phyloP scores from a whole-genome alignment of 2,888 invertebrate genomes.

The Pristionchus entomophagus region DNA sequence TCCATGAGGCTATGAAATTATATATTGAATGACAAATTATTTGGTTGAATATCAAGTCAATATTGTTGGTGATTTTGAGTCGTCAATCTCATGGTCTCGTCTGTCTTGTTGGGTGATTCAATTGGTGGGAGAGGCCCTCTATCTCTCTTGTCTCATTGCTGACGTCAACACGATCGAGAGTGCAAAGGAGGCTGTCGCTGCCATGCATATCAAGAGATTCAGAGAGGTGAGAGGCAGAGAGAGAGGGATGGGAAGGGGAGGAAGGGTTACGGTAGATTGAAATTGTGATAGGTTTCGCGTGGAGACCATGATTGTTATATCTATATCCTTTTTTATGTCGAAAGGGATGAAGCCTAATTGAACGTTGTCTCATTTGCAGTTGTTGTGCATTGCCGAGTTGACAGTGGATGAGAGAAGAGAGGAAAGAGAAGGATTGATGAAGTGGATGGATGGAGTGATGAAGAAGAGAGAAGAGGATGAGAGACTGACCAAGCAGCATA shows the following conservation, averaged over 20 bases:
- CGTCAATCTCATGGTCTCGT: neutral
- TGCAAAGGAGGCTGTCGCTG: slow-evolving; percentile 31
- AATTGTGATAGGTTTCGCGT: too few relatives aligned
- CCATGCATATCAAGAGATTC: slow-evolving; percentile 26
- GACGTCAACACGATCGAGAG: slow-evolving; percentile 19
- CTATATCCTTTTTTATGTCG: too few relatives aligned
- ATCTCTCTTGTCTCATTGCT: slow-evolving; percentile 33
- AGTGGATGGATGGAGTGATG: slow-evolving; percentile 34
- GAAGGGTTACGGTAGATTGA: too few relatives aligned
- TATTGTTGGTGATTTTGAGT: neutral
- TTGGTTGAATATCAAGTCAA: too few relatives aligned
- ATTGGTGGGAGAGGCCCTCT: slow-evolving; percentile 38
- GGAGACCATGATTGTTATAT: too few relatives aligned
- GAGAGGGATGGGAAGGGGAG: neutral
- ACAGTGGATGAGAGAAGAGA: neutral
- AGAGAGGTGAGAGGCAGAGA: slow-evolving; percentile 7
- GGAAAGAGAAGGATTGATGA: slow-evolving; percentile 10
- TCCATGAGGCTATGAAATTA: too few relatives aligned
- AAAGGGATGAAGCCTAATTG: neutral
- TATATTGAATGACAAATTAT: too few relatives aligned
- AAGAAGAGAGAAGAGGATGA: slow-evolving; percentile 6
- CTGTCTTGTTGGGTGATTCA: slow-evolving; percentile 36
- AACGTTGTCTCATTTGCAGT: neutral
- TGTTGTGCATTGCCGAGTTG: neutral
- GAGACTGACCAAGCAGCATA: slow-evolving; percentile 18